Base-by-base conservation (phyloP, 2,888 invertebrate species). In the Stegana nigrithorax region DNA sequence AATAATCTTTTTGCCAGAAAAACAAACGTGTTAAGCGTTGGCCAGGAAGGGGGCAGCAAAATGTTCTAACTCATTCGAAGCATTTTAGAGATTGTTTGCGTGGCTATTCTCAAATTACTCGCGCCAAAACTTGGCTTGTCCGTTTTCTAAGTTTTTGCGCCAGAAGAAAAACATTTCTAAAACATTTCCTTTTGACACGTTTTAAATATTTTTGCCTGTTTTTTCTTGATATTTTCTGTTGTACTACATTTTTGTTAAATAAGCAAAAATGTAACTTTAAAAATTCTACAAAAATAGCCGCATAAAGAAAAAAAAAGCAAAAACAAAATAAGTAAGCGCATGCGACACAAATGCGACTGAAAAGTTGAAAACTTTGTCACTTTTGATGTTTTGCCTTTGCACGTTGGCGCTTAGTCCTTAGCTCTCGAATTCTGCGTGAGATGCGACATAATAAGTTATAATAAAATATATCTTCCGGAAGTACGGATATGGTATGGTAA, bases 81-180 rank as follows among this genome's bases (percentile, higher is more conserved):
- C 14, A 25, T 42, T 32, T 50, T 39, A n/a, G 36, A 25, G 42
- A n/a, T 55, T 45, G 56, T 59, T 19, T 47, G 62, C 57, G 63
- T 50, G 56, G 60, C 66, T 64, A 67, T 71, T 67, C 77, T 73
- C 78, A 76, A 76, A 76, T 75, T 75, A 73, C 70, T 58, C 60
- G 56, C 66, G 57, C 57, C 67, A 69, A n/a, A n/a, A n/a, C n/a
- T n/a, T n/a, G n/a, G n/a, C 70, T 72, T 71, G 17, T 27, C 12
- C 45, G 29, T 44, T 44, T 29, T 6, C 12, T 55, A 53, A 55
- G 32, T 55, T 42, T 58, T 19, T 44, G 25, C 8, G 62, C 17
- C 21, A 51, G 56, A 0, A 29, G 58, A 42, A 67, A 75, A 72
- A n/a, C 61, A 25, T 29, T 29, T 6, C 8, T 64, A 64, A 45